Percentiles rank a stretch among this genome's conserved stretches.
These are phyloP conservation scores for Catharus bicknelli DNA, from an alignment of 2,113 vertebrate genomes.

Conservation along the genomic window DNA sequence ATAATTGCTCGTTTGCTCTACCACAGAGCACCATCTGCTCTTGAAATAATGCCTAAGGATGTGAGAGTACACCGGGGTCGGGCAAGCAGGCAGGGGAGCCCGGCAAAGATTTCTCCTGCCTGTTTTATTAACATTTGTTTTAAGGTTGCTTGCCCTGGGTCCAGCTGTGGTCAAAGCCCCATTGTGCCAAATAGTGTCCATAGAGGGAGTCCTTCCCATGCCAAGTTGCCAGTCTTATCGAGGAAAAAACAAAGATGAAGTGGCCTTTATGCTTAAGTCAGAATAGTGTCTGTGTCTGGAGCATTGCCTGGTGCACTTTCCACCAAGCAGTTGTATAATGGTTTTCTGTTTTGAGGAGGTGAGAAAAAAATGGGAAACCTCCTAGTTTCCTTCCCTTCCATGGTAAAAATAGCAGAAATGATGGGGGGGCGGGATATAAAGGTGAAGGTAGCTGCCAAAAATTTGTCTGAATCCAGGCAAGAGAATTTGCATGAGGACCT, in stretches of 20 bases:
- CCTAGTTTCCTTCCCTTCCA: not conserved
- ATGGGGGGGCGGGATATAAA: too few relatives aligned
- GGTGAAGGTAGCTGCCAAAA: not conserved
- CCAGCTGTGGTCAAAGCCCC: not conserved
- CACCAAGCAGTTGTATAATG: not conserved
- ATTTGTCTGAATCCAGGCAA: not conserved
- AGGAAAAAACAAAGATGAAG: not conserved
- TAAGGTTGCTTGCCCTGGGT: not conserved
- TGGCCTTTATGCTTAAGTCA: not conserved
- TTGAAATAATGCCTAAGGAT: constrained; percentile 40
- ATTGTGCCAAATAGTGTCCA: not conserved
- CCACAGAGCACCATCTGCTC: constrained; percentile 68
- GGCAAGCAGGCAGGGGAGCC: not conserved
- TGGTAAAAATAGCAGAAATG: not conserved
- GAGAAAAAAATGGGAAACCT: not conserved
- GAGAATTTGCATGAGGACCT: not conserved
- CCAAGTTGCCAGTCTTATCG: not conserved
- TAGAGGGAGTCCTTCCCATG: not conserved
- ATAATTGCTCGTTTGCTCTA: constrained; percentile 62
- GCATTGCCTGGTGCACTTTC: not conserved
- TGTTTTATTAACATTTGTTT: not conserved
- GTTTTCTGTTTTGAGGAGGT: constrained; percentile 25
- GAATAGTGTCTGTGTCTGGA: not conserved
- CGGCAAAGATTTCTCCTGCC: not conserved
- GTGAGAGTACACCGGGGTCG: not conserved